Base-by-base conservation (phyloP, 2,888 invertebrate species). In the Rotaria socialis region DNA sequence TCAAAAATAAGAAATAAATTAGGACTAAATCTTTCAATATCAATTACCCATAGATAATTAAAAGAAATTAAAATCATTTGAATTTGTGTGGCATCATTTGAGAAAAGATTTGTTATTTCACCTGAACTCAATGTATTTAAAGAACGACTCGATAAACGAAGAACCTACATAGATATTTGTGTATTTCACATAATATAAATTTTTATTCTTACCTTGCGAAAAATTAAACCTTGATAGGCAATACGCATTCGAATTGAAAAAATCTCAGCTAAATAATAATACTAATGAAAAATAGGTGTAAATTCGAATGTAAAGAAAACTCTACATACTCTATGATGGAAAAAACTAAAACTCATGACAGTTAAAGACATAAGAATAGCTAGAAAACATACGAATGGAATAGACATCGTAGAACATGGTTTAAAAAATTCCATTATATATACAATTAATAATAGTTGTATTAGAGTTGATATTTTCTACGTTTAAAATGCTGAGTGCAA, bases 141-240 rank as follows among this genome's bases (percentile, higher is more conserved):
- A 27, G 67, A 67, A 11, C 27, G 27, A 67, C 67, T 67, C 8
- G 67, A 67, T 67, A 67, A 67, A 27, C 80, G 80, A 7, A 80
- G n/a, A n/a, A 47, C 24, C 80, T 80, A 80, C 24, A 47, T 14
- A 47, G 7, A 47, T 47, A 47, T 24, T 5, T 8, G 2, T 47
- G 10, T 19, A 80, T 16, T 4, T 0, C 10, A 22, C 24, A 8
- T 14, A 11, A 41, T 5, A 24, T 0, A n/a, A 8, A 22, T 24
- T 22, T n/a, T 10, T 8, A 47, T 43, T 2, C 16, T 80, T 47
- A 80, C 80, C 24, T 80, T 80, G 5, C 47, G 43, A 47, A n/a
- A 80, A 5, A 80, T 80, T 10, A 80, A 47, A 47, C 80, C 80
- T n/a, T 22, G 22, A 24, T 80, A 80, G n/a, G 80, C 80, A 47